Base-by-base conservation (phyloP, 2,888 invertebrate species). In the Andrena trimmerana region DNA sequence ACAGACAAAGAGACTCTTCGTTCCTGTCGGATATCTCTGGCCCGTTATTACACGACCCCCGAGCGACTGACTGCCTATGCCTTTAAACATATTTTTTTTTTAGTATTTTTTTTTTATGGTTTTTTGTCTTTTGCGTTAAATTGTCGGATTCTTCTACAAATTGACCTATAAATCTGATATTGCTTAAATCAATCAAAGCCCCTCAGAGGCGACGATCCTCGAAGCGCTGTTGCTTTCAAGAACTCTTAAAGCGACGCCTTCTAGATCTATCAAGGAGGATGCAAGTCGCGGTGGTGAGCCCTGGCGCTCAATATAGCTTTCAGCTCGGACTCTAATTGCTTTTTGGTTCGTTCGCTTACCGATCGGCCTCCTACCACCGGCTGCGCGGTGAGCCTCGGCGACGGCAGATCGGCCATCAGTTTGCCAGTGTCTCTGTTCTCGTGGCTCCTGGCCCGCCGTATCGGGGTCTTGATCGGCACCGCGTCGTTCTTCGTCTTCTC, bases 131-230 rank as follows among this genome's bases (percentile, higher is more conserved):
- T 88, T 84, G 78, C 75, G 76, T 88, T 89, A 91, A 91, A 90
- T 85, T 91, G 90, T 90, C 88, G 89, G 89, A 91, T 91, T 91
- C 86, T 81, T 89, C 89, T 93, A 93, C 88, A 92, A 93, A 93
- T 93, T 93, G 92, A 93, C 93, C 93, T 93, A 93, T 90, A 93
- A 93, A 93, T 93, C 93, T 93, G 93, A 93, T 94, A 94, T 94
- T 94, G 93, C 93, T 94, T 94, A 90, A 93, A 92, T 91, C 91
- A 91, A 93, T 91, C 88, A 92, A 91, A 93, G 94, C 94, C 94
- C 92, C 93, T 94, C 93, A 93, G 92, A 94, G 94, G 94, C 94
- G 90, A 88, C 91, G 90, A 91, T 88, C 89, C 77, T 69, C 81
- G 75, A 89, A 89, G 87, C 86, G 83, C 66, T 78, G 71, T 80